These are phyloP conservation scores for Indicator maculatus DNA, from an alignment of 2,113 vertebrate genomes.

Conservation along the genomic window DNA sequence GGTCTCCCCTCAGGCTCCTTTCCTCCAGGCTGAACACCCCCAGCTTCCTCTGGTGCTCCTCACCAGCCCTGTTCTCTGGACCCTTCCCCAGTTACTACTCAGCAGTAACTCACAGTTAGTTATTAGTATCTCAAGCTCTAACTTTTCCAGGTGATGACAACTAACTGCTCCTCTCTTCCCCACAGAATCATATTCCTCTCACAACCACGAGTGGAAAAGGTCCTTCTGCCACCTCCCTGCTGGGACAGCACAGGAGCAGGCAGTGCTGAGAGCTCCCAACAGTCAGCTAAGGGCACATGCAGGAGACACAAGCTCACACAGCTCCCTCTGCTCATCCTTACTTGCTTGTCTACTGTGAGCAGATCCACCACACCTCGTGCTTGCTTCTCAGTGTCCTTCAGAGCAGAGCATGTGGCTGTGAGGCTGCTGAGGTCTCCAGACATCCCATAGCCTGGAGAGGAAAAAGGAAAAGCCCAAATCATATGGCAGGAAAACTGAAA, in stretches of 20 bases:
- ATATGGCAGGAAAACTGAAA: background rate
- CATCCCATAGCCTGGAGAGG: slow-evolving; percentile 83
- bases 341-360: slow-evolving; percentile 80
- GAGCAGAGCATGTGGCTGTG: slow-evolving; percentile 71
- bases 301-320: background rate
- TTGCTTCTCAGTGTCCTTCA: slow-evolving; percentile 70
- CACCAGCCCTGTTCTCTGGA: too few species aligned
- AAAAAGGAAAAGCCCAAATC: background rate
- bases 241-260: background rate
- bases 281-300: background rate
- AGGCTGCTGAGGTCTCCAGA: slow-evolving; percentile 83
- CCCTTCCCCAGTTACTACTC: too few species aligned
- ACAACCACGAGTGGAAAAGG: background rate
- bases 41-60: too few species aligned
- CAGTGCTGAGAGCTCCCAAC: background rate
- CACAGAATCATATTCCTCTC: background rate
- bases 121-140: background rate
- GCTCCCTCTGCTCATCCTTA: slow-evolving; percentile 33
- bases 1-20: too few species aligned
- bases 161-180: background rate
- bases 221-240: background rate
- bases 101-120: too few species aligned
- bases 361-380: slow-evolving; percentile 80
- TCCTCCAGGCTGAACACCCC: too few species aligned
- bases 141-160: background rate